These are phyloP conservation scores for Aquatica leii DNA, from an alignment of 2,888 invertebrate genomes.

Conservation along the genomic window DNA sequence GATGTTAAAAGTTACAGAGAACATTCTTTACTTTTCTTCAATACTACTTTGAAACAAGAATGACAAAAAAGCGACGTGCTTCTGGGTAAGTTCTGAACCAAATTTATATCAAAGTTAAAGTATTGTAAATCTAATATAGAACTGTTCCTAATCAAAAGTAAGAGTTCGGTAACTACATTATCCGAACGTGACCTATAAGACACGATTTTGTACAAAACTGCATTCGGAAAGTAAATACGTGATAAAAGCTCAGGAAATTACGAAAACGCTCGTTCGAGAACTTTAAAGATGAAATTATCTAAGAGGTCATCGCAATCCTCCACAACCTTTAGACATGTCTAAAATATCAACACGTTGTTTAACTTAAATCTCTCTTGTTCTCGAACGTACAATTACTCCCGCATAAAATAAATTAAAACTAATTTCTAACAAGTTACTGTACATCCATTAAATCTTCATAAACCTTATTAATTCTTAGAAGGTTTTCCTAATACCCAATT, in stretches of 20 bases:
- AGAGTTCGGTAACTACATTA: constrained; percentile 48
- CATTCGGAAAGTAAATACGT: constrained; percentile 38
- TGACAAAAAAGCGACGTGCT: constrained; percentile 31
- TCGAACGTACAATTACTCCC: too few species aligned
- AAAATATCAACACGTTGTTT: constrained; percentile 16
- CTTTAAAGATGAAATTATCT: constrained; percentile 32
- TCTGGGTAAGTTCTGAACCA: constrained; percentile 46
- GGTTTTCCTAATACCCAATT: too few species aligned
- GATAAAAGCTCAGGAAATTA: constrained; percentile 36
- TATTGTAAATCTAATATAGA: constrained; percentile 52
- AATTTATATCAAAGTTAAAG: constrained; percentile 51
- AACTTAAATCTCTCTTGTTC: too few species aligned
- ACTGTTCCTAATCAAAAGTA: constrained; percentile 49
- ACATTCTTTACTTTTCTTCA: constrained; percentile 29
- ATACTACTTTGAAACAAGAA: constrained; percentile 37
- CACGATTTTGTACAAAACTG: constrained; percentile 36
- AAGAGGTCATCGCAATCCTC: constrained; percentile 17
- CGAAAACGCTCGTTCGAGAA: constrained; percentile 33
- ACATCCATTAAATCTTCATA: too few species aligned
- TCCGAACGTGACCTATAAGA: constrained; percentile 44
- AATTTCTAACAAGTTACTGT: too few species aligned
- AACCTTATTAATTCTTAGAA: too few species aligned
- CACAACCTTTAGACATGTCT: constrained; percentile 15
- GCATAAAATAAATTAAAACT: too few species aligned
- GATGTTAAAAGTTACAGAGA: constrained; percentile 22